Base-by-base conservation (phyloP, 2,113 vertebrate genomes). In the Sander vitreus region DNA sequence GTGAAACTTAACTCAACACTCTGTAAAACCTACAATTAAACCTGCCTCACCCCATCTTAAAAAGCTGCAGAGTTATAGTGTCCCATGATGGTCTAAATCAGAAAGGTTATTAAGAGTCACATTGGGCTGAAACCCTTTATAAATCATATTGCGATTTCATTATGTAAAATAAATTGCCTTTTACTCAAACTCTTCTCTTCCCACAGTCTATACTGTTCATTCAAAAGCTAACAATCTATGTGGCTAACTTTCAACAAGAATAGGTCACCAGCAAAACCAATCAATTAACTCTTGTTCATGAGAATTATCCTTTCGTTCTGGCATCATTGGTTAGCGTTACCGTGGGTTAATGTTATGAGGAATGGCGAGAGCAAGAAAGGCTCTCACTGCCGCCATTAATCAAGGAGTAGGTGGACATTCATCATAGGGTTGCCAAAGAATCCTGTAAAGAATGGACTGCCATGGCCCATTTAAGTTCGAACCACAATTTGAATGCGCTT, bases 11-110 rank as follows among this genome's bases (percentile, higher is more conserved):
- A 88, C 85, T 77, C 84, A 80, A 84, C 81, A 90, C 67, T 81
- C 85, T 87, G 86, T 92, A 86, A 92, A 91, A 91, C 12, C n/a
- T 57, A 48, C 85, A 87, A 43, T 91, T 85, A 90, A 91, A 85
- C 57, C 6, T n/a, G 27, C 64, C 36, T 71, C 72, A 39, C 23
- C 33, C 72, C 27, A 14, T 83, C 66, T 76, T 71, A 62, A 62
- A 73, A 70, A 39, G 6, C 43, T 4, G 6, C 2, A 55, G 25
- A 58, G 45, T 64, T 83, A 39, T 15, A 75, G 23, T 25, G 50
- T 63, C 50, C 45, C 15, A 15, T 60, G 43, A 75, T 57, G 33
- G 55, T 39, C 64, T 60, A 55, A 69, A 75, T 85, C 64, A 58
- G 19, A 76, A 72, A 43, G 45, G 63, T 76, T 14, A 53, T 11